A percentile compares a stretch with the other conserved stretches of the same genome.
Conservation (phyloP, 2,888 invertebrate genomes). For the Ptychoptera albimana region DNA sequence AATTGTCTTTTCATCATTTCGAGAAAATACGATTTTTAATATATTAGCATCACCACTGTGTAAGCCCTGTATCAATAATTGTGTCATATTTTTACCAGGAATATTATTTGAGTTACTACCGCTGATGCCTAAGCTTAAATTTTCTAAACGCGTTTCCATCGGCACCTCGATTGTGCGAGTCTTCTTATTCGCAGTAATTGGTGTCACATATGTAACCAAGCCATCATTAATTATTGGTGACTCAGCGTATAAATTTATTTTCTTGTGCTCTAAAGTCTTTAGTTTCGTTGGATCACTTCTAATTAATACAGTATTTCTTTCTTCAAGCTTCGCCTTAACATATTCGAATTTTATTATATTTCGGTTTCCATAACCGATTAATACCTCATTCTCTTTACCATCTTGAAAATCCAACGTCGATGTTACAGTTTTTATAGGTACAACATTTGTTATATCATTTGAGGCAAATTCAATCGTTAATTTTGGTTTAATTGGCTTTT, state of each 20-base stretch:
- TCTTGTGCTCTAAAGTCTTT: slow-evolving; percentile 12
- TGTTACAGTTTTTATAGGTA: slow-evolving; percentile 37
- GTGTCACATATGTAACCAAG: slow-evolving; percentile 22
- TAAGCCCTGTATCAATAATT: slow-evolving; percentile 67
- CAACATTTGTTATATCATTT: slow-evolving; percentile 34
- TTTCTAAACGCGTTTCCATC: slow-evolving; percentile 68
- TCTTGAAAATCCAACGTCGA: slow-evolving; percentile 22
- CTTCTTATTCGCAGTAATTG: slow-evolving; percentile 12
- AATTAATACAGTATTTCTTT: slow-evolving; percentile 34
- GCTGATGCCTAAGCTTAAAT: slow-evolving; percentile 45
- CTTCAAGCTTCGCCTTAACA: slow-evolving; percentile 30
- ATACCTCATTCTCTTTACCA: slow-evolving; percentile 28
- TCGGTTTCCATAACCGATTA: slow-evolving; percentile 39
- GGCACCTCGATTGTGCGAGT: slow-evolving; percentile 26
- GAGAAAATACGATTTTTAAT: not conserved
- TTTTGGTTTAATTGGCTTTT: slow-evolving; percentile 47
- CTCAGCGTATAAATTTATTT: slow-evolving; percentile 16
- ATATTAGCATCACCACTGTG: slow-evolving; percentile 59
- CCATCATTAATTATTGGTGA: slow-evolving; percentile 19
- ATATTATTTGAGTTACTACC: slow-evolving; percentile 33
- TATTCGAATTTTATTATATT: too few species aligned
- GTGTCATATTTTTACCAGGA: slow-evolving; percentile 56
- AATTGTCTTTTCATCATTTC: slow-evolving; percentile 47
- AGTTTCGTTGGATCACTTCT: slow-evolving; percentile 19
- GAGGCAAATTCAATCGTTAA: slow-evolving; percentile 43